Evolutionary conservation across 2,113 vertebrate genomes (phyloP).

Genomic region (Oryzias javanicus): DNA sequence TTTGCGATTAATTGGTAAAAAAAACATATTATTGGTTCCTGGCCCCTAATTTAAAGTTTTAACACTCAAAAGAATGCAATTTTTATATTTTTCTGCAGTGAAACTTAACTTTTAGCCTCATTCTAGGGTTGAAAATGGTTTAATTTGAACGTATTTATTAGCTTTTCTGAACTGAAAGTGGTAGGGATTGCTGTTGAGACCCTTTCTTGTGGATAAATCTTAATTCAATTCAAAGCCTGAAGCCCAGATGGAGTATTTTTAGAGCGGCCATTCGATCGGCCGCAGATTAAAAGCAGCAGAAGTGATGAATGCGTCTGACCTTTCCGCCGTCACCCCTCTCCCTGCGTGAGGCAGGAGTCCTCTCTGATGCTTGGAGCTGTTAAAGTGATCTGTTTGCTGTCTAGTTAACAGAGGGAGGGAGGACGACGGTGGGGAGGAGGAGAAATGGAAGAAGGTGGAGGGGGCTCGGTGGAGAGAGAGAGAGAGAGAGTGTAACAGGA

Average conservation of each 20-base stretch:
- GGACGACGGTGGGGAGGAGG: conserved; percentile 33
- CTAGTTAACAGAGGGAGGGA: conserved; percentile 49
- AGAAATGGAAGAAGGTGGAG: conserved; percentile 22
- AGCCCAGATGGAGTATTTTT: background rate
- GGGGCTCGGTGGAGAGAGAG: conserved; percentile 61
- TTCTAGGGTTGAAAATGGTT: too few relatives aligned
- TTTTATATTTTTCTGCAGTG: too few relatives aligned
- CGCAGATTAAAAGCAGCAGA: conserved; percentile 14
- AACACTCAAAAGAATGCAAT: too few relatives aligned
- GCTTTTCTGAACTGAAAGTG: too few relatives aligned
- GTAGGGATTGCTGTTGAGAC: too few relatives aligned
- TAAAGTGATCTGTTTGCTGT: conserved; percentile 57
- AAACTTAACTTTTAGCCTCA: too few relatives aligned
- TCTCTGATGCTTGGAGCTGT: conserved; percentile 36
- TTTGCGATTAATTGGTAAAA: too few relatives aligned
- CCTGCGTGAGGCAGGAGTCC: conserved; percentile 14
- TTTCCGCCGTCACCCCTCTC: conserved; percentile 15
- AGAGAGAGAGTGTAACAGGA: conserved; percentile 79
- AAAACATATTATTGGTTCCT: too few relatives aligned
- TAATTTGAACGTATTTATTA: too few relatives aligned
- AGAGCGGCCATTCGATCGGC: background rate
- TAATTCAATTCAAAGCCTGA: conserved; percentile 1
- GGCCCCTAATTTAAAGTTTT: too few relatives aligned
- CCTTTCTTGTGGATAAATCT: too few relatives aligned
- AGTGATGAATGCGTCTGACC: conserved; percentile 24